Evolutionary conservation across 2,797 vertebrate species (phyloP).

Genomic region (Danio choprae): DNA sequence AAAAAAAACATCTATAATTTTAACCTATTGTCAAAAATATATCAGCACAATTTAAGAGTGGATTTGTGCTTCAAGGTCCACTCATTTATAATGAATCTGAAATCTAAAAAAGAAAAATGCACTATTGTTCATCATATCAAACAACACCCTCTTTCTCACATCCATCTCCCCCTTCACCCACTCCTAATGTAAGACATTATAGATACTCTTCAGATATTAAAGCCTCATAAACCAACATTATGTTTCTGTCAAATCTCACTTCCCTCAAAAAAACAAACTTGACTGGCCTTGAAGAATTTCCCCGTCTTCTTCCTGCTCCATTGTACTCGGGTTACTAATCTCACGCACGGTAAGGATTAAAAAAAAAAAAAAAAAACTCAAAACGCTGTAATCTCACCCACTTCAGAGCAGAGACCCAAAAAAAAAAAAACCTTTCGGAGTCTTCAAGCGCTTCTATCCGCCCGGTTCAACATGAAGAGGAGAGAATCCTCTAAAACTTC

Average conservation of each 20-base stretch:
- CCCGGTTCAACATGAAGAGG: conserved; percentile 45
- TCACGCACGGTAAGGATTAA: conserved; percentile 18
- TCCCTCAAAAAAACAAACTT: conserved; percentile 28
- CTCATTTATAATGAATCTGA: too few species aligned
- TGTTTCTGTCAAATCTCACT: conserved; percentile 19
- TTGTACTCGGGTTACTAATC: conserved; percentile 22
- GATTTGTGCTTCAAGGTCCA: too few species aligned
- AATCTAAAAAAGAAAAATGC: too few species aligned
- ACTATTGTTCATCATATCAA: conserved; percentile 25
- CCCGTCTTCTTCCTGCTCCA: conserved; percentile 12
- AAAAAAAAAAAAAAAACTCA: conserved; percentile 3
- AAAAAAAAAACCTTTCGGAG: conserved; percentile 7
- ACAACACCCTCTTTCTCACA: not conserved
- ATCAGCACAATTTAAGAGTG: too few species aligned
- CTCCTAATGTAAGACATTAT: conserved; percentile 9
- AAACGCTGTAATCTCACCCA: conserved; percentile 22
- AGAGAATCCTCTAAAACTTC: conserved; percentile 26
- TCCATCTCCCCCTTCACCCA: not conserved
- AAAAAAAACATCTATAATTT: too few species aligned
- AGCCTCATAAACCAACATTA: not conserved
- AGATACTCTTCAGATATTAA: conserved; percentile 26
- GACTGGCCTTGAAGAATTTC: conserved; percentile 35
- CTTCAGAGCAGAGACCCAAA: conserved; percentile 11
- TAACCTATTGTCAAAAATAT: too few species aligned
- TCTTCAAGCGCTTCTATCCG: conserved; percentile 12